Evolutionary conservation across 2,797 vertebrate genomes (phyloP).

Genomic region (Lutjanus argentimaculatus): DNA sequence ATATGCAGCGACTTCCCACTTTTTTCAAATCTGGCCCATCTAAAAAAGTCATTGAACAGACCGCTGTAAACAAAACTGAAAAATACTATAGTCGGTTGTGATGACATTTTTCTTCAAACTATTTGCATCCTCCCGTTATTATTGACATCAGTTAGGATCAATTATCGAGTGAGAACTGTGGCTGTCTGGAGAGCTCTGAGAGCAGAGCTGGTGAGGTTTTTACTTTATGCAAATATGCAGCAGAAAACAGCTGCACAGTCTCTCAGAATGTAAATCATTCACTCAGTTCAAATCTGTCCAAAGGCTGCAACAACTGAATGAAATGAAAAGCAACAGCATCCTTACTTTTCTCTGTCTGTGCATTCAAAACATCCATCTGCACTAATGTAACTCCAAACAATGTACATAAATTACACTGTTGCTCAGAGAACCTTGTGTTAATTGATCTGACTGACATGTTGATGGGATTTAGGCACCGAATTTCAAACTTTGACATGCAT

Average conservation of each 20-base stretch:
- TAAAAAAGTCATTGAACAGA: too few species aligned
- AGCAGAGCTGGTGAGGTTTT: background rate
- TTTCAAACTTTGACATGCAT: too few species aligned
- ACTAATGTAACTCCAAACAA: background rate
- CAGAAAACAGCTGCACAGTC: constrained; percentile 1
- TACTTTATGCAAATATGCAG: constrained; percentile 7
- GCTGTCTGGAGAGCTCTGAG: background rate
- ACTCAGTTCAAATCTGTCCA: background rate
- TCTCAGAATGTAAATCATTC: constrained; percentile 4
- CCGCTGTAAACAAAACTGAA: background rate
- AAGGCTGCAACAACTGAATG: background rate
- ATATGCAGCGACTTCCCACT: too few species aligned
- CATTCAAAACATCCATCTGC: background rate
- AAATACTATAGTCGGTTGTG: background rate
- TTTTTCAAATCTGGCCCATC: too few species aligned
- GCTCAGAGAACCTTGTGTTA: too few species aligned
- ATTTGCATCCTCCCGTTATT: background rate
- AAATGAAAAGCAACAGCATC: background rate
- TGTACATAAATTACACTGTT: background rate
- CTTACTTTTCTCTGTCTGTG: background rate
- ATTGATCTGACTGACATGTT: too few species aligned
- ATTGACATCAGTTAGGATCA: background rate
- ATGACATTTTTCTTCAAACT: background rate
- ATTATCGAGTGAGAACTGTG: background rate
- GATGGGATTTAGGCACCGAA: too few species aligned